Percentiles rank a stretch among this genome's conserved stretches.
Evolutionary conservation across 2,113 vertebrate species (phyloP).

Genomic region (human (Homo sapiens)): GRCh38 chr12:112882001-112882500

Average conservation of each 20-base stretch:
- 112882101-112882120: fast-evolving
- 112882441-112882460: background rate
- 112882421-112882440: background rate
- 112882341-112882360: background rate
- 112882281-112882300: background rate
- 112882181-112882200: background rate
- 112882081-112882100: background rate
- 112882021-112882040: background rate
- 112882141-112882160: background rate
- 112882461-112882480: fast-evolving
- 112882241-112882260: background rate
- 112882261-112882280: background rate
- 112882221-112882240: background rate
- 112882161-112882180: fast-evolving
- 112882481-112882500: background rate
- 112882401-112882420: background rate
- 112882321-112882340: background rate
- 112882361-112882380: background rate
- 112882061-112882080: background rate
- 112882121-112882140: background rate
- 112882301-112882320: background rate
- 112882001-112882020: background rate
- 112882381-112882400: background rate
- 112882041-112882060: background rate
- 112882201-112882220: background rate